These are phyloP conservation scores for Tangara arthus DNA, from an alignment of 2,797 vertebrate genomes.

Conservation along the genomic window DNA sequence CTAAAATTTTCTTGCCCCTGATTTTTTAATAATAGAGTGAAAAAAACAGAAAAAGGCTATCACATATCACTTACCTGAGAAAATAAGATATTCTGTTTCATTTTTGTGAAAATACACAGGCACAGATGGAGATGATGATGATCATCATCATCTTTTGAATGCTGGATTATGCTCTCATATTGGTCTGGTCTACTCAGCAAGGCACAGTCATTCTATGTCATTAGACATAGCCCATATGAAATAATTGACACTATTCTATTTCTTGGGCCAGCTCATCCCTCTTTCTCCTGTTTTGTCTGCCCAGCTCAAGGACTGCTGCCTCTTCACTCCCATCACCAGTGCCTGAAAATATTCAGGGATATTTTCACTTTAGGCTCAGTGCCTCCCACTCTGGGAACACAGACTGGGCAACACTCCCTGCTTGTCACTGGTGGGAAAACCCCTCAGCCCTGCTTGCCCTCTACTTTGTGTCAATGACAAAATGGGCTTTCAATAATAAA, in stretches of 20 bases:
- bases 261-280: not conserved
- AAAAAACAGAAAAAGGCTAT: not conserved
- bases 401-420: accelerated
- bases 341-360: not conserved
- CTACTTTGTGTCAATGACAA: not conserved
- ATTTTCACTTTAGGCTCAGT: not conserved
- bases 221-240: not conserved
- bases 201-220: not conserved
- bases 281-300: not conserved
- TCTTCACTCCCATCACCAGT: not conserved
- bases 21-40: not conserved
- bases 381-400: accelerated
- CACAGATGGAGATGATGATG: not conserved
- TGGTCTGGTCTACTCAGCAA: not conserved
- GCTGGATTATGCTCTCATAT: not conserved
- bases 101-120: not conserved
- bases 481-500: not conserved
- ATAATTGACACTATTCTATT: not conserved
- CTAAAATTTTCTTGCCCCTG: not conserved
- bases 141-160: not conserved
- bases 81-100: not conserved
- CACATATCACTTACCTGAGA: not conserved
- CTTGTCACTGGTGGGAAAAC: not conserved
- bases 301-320: not conserved
- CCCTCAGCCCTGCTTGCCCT: not conserved